phyloP scores from a whole-genome alignment of 1,140 invertebrate species.

The Drosophila nigrodunni region DNA sequence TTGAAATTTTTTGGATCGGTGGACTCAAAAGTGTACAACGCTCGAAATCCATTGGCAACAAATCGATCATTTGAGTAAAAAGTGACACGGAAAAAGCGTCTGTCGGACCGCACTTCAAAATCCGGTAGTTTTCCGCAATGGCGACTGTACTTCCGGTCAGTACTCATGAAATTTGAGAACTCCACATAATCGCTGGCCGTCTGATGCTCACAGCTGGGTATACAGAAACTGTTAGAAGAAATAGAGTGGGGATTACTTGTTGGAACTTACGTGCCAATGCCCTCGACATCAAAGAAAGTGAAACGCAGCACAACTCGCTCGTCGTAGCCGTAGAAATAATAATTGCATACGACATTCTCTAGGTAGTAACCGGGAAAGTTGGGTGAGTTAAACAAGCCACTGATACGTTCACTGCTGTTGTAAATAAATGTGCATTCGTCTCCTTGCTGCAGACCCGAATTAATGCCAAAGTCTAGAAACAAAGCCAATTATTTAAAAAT shows the following conservation, averaged over 20 bases:
- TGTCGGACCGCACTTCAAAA: slow-evolving; percentile 93
- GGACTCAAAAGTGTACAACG: slow-evolving; percentile 91
- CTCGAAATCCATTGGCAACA: slow-evolving; percentile 97
- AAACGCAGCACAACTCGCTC: slow-evolving; percentile 95
- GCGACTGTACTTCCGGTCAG: slow-evolving; percentile 93
- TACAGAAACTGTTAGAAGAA: neutral
- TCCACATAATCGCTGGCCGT: slow-evolving; percentile 97
- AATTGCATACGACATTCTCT: slow-evolving; percentile 96
- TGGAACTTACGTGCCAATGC: slow-evolving; percentile 92
- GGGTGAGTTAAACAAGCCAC: slow-evolving; percentile 94
- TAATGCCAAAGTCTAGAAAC: slow-evolving; percentile 89
- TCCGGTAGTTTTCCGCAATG: slow-evolving; percentile 93
- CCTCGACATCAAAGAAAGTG: slow-evolving; percentile 96
- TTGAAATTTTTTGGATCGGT: slow-evolving; percentile 28
- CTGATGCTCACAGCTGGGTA: slow-evolving; percentile 91
- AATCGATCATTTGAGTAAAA: slow-evolving; percentile 97
- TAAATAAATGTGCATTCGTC: slow-evolving; percentile 93
- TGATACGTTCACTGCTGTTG: slow-evolving; percentile 91
- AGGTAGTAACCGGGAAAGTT: slow-evolving; percentile 97
- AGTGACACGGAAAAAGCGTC: slow-evolving; percentile 96
- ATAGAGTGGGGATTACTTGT: neutral
- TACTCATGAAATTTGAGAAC: slow-evolving; percentile 96
- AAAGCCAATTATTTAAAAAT: too few relatives aligned
- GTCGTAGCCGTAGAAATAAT: slow-evolving; percentile 94
- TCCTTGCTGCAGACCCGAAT: slow-evolving; percentile 90